Conservation (phyloP, 1,140 invertebrate genomes). For the Homarus americanus region DNA sequence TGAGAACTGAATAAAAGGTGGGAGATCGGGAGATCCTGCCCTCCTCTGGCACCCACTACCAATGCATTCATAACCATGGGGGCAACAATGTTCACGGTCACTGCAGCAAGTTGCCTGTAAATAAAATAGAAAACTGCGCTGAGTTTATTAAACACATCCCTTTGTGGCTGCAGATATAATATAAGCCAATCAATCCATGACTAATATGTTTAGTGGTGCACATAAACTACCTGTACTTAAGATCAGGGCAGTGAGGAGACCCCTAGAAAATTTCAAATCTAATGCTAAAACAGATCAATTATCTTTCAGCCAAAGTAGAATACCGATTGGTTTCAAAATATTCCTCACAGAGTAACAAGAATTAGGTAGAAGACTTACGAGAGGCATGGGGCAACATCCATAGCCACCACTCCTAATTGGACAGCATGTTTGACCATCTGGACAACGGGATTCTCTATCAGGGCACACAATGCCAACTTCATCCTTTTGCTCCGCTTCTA, state of each 20-base stretch:
- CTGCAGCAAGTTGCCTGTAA: slow-evolving; percentile 27
- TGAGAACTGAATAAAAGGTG: neutral
- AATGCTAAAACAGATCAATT: neutral
- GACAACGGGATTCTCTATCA: slow-evolving; percentile 21
- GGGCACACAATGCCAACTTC: slow-evolving; percentile 31
- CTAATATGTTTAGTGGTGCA: neutral
- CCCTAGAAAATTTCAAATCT: neutral
- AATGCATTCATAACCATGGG: slow-evolving; percentile 17
- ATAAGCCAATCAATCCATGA: neutral
- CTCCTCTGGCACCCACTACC: neutral
- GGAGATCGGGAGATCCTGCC: neutral
- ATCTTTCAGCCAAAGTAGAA: neutral
- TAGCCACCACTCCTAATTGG: slow-evolving; percentile 16
- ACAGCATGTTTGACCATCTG: slow-evolving; percentile 36
- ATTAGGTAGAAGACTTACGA: slow-evolving; percentile 18
- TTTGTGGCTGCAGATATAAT: neutral
- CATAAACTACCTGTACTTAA: neutral
- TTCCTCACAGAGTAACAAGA: neutral
- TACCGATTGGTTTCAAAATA: too few relatives aligned
- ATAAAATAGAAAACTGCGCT: neutral
- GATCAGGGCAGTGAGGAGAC: too few relatives aligned
- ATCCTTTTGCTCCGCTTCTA: neutral
- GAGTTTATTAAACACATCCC: neutral
- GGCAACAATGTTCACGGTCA: slow-evolving; percentile 9
- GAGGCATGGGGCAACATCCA: slow-evolving; percentile 42